These are phyloP conservation scores for Lydus trimaculatus DNA, from an alignment of 2,888 invertebrate species.

Conservation along the genomic window DNA sequence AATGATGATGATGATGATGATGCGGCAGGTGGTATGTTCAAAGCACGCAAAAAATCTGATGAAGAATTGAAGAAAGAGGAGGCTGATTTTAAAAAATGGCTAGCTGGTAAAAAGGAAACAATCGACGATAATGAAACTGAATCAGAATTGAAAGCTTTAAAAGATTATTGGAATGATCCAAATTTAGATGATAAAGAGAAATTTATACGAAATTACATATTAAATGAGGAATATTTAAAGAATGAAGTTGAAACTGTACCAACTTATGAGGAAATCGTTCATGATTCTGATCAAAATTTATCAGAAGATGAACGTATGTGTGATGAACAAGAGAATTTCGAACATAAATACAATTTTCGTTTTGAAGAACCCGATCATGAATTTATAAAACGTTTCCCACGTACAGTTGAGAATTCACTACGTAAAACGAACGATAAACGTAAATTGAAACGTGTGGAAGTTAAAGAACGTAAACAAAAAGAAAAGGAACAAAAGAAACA, in stretches of 20 bases:
- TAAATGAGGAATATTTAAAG: slow-evolving; percentile 47
- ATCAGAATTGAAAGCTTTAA: slow-evolving; percentile 74
- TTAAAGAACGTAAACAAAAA: slow-evolving; percentile 75
- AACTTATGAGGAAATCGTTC: slow-evolving; percentile 72
- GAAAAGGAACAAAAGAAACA: slow-evolving; percentile 84
- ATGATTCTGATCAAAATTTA: slow-evolving; percentile 66
- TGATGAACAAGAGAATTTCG: slow-evolving; percentile 88
- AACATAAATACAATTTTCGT: slow-evolving; percentile 94
- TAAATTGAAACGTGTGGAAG: slow-evolving; percentile 78
- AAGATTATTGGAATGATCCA: slow-evolving; percentile 85
- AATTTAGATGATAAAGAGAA: slow-evolving; percentile 84
- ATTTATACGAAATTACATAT: slow-evolving; percentile 91
- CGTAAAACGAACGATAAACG: slow-evolving; percentile 82
- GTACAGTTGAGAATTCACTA: slow-evolving; percentile 81
- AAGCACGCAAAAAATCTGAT: slow-evolving; percentile 64
- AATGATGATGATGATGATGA: slow-evolving; percentile 61
- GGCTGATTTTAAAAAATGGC: slow-evolving; percentile 77
- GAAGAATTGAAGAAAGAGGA: slow-evolving; percentile 64
- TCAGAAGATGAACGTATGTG: slow-evolving; percentile 83
- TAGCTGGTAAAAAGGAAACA: slow-evolving; percentile 74
- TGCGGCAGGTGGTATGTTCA: slow-evolving; percentile 64
- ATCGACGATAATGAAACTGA: slow-evolving; percentile 68
- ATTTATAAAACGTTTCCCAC: slow-evolving; percentile 89
- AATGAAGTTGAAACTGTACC: slow-evolving; percentile 60
- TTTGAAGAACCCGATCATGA: slow-evolving; percentile 97